Evolutionary conservation across 1,140 invertebrate species (phyloP).

Genomic region (Euwallacea similis): DNA sequence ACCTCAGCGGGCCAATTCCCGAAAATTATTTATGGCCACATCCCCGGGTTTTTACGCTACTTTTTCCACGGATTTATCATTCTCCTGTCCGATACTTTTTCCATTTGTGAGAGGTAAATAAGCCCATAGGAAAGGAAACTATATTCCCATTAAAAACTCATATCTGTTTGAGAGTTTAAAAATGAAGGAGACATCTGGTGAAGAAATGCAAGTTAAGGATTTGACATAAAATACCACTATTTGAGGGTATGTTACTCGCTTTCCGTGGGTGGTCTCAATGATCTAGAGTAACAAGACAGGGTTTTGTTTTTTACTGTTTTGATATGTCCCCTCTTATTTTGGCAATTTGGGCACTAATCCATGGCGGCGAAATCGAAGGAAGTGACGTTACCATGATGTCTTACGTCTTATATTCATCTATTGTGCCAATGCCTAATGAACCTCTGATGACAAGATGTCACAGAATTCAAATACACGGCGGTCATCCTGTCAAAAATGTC

Average conservation of each 20-base stretch:
- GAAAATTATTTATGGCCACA: constrained; percentile 22
- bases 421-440: no score
- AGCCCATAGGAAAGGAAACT: constrained; percentile 3
- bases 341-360: no score
- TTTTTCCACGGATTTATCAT: constrained; percentile 24
- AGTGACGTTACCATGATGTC: no score
- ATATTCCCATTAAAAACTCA: neutral
- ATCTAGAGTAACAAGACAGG: no score
- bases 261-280: no score
- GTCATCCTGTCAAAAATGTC: no score
- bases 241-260: neutral
- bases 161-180: neutral
- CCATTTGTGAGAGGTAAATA: constrained; percentile 21
- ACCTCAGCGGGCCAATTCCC: constrained; percentile 26
- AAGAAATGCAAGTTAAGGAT: neutral
- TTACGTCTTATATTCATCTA: no score
- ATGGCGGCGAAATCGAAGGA: no score
- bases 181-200: neutral
- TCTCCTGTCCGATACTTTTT: constrained; percentile 26
- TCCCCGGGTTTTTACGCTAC: constrained; percentile 14
- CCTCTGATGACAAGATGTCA: no score
- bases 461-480: no score
- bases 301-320: no score
- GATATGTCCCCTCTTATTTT: no score
- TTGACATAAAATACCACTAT: neutral